Evolutionary conservation across 2,113 vertebrate genomes (phyloP).

Genomic region (Trichomycterus rosablanca): DNA sequence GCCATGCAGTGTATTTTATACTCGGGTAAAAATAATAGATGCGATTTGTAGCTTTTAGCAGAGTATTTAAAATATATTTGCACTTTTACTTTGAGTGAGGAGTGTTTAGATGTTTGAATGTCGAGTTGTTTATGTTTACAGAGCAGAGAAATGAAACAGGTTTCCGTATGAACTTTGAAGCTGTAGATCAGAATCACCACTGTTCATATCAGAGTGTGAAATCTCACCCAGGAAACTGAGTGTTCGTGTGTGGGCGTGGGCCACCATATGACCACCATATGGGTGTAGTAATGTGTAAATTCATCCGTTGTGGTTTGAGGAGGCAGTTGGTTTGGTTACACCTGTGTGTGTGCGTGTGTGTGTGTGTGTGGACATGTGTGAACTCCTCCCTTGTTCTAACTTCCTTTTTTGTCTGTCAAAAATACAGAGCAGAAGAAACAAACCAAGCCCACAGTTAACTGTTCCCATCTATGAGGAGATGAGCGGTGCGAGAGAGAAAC

Average conservation of each 20-base stretch:
- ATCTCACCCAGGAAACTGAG: neutral
- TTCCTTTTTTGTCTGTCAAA: slow-evolving; percentile 11
- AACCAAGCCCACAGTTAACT: slow-evolving; percentile 24
- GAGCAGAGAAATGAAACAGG: no score
- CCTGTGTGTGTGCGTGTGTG: neutral
- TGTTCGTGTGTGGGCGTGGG: slow-evolving; percentile 2
- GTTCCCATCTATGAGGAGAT: slow-evolving; percentile 69
- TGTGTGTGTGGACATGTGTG: neutral
- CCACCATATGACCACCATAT: no score
- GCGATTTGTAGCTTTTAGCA: no score
- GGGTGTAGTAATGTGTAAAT: neutral
- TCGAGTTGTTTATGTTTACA: no score
- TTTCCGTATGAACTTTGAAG: neutral
- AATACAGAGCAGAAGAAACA: slow-evolving; percentile 45
- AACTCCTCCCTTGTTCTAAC: slow-evolving; percentile 16
- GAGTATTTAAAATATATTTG: no score
- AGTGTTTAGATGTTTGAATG: no score
- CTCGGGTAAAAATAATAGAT: no score
- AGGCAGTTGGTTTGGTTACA: slow-evolving; percentile 14
- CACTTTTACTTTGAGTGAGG: no score
- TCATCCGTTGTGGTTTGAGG: slow-evolving; percentile 3
- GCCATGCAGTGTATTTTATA: no score
- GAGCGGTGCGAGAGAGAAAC: slow-evolving; percentile 44
- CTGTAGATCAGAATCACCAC: no score
- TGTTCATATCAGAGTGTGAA: neutral